Base-by-base conservation (phyloP, 2,113 vertebrate genomes). In the Pyrgilauda ruficollis region DNA sequence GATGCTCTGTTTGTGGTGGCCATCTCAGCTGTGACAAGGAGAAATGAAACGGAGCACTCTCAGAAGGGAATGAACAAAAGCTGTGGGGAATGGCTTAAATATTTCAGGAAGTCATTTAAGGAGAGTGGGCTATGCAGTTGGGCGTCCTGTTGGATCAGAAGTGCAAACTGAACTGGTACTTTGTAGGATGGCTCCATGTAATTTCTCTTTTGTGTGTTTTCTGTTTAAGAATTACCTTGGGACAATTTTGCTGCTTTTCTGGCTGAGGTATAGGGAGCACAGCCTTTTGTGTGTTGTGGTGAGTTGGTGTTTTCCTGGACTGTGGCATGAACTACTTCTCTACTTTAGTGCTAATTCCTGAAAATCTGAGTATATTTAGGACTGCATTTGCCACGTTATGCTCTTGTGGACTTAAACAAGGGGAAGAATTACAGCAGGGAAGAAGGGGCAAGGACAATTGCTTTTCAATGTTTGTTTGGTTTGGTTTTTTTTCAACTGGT, bases 41-140 rank as follows among this genome's bases (percentile, higher is more conserved):
- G 43, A 58, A 64, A 50, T 46, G 3, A 49, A 92, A 83, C 8
- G 19, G 46, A 76, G 28, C 15, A 14, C 11, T 62, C 27, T 82
- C n/a, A 46, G 58, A 92, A 84, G 7, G 30, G 21, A 80, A 31
- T 30, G 26, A 43, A n/a, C 33, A 37, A 11, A 79, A 81, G 15
- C 50, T 27, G 6, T 56, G 22, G 30, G 6, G 61, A 73, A 41
- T 19, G 47, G 10, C 28, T 74, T 15, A 63, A 80, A n/a, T 44
- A 11, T 23, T 41, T 63, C 5, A 8, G 53, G 47, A 46, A 69
- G 58, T 16, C 13, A 6, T 46, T 30, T 16, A 16, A 64, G 18
- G 28, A 43, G 35, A 3, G 3, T 13, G 20, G 15, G 28, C 16
- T 11, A 0, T 50, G 20, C 6, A 13, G 11, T 0, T 66, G 31